A percentile compares a stretch with the other conserved stretches of the same genome.
Evolutionary conservation across 2,888 invertebrate genomes (phyloP).

Genomic region (Drosophila longiperda): DNA sequence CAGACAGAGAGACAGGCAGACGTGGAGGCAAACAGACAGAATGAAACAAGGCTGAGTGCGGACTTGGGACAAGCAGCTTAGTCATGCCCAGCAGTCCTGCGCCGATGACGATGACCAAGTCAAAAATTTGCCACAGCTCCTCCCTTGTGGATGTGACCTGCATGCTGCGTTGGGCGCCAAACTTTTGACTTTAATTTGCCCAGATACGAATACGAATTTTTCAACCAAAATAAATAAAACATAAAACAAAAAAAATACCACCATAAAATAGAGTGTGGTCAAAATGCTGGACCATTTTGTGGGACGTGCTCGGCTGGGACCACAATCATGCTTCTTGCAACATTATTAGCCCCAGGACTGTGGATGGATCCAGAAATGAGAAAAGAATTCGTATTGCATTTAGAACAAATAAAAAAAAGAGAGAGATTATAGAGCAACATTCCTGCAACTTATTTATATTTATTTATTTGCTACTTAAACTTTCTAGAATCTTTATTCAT

Average conservation of each 20-base stretch:
- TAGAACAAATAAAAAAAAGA: background rate
- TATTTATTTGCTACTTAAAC: background rate
- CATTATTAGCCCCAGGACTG: conserved; percentile 36
- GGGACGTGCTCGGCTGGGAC: conserved; percentile 53
- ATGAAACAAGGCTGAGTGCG: conserved; percentile 5
- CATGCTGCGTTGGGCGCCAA: conserved; percentile 68
- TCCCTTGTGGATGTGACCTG: conserved; percentile 66
- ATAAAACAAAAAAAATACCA: conserved; percentile 31
- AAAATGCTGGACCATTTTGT: conserved; percentile 58
- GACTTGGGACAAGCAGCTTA: conserved; percentile 31
- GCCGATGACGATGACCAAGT: conserved; percentile 24
- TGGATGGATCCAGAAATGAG: background rate
- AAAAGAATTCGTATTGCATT: background rate
- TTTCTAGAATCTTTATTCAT: accelerated
- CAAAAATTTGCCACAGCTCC: conserved; percentile 29
- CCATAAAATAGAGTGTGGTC: conserved; percentile 52
- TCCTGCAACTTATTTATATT: background rate
- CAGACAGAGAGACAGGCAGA: background rate
- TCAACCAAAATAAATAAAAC: conserved; percentile 5
- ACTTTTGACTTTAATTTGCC: conserved; percentile 75
- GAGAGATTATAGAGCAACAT: background rate
- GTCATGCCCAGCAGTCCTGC: conserved; percentile 44
- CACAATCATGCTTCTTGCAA: conserved; percentile 42
- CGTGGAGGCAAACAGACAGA: conserved; percentile 1
- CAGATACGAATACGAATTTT: conserved; percentile 64